A percentile compares a stretch with the other conserved stretches of the same genome.
phyloP scores from a whole-genome alignment of 2,797 vertebrate genomes.

The Sebastes paucispinis region DNA sequence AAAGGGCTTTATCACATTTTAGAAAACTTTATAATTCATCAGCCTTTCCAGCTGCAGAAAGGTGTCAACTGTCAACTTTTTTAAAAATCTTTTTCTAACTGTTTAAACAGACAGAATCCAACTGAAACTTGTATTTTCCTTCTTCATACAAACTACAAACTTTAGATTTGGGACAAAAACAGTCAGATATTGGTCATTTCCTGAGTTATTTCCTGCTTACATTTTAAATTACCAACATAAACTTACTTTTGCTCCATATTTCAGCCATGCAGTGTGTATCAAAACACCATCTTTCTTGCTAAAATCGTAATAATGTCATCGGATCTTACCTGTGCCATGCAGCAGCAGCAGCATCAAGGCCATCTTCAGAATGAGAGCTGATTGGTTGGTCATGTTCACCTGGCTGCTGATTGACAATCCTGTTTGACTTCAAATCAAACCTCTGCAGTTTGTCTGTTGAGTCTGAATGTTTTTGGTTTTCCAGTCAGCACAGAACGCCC shows the following conservation, averaged over 20 bases:
- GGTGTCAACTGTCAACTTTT: background rate
- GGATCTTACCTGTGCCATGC: slow-evolving; percentile 68
- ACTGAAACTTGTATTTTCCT: background rate
- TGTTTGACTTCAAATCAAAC: background rate
- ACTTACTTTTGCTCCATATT: background rate
- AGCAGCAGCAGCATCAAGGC: slow-evolving; percentile 41
- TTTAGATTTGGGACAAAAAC: background rate
- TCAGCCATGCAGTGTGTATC: background rate
- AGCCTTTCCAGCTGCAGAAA: background rate
- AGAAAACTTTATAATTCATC: background rate
- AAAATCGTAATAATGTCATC: background rate
- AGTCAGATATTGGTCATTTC: background rate
- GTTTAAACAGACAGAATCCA: background rate
- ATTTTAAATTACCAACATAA: background rate
- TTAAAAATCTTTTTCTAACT: background rate
- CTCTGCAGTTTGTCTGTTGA: background rate
- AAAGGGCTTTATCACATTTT: too few relatives aligned
- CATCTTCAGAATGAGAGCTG: slow-evolving; percentile 35
- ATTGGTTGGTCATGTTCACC: slow-evolving; percentile 47
- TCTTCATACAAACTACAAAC: background rate
- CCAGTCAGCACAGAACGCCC: background rate
- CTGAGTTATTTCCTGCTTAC: background rate
- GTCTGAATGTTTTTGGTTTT: background rate
- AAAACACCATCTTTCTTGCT: background rate
- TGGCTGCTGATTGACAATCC: background rate